Evolutionary conservation across 2,888 invertebrate genomes (phyloP).

Genomic region (Rhynchonema sp.): DNA sequence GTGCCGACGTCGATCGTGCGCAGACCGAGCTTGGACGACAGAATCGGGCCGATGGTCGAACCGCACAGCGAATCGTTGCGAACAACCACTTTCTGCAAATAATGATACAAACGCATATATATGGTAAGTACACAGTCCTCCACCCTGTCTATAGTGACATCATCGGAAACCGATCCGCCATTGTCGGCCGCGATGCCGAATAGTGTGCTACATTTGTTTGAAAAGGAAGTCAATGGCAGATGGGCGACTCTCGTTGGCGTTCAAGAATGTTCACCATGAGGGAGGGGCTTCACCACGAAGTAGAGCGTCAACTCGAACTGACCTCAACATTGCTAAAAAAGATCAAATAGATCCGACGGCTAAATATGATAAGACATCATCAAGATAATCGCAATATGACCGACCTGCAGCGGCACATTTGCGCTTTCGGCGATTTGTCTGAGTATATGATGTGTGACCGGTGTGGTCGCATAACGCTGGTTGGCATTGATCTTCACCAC

Average conservation of each 20-base stretch:
- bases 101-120: background rate
- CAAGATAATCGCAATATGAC: conserved; percentile 11
- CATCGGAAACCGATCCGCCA: background rate
- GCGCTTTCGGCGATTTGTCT: conserved; percentile 30
- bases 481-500: conserved; percentile 33
- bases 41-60: conserved; percentile 37
- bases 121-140: no score
- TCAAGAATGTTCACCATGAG: no score
- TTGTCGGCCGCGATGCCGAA: background rate
- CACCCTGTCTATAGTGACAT: no score
- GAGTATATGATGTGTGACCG: conserved; percentile 33
- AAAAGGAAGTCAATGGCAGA: no score
- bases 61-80: conserved; percentile 36
- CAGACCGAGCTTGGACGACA: conserved; percentile 34
- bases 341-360: no score
- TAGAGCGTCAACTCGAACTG: no score
- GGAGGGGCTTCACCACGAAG: no score
- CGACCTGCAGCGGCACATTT: conserved; percentile 33
- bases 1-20: conserved; percentile 36
- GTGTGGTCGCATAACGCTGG: conserved; percentile 36
- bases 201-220: no score
- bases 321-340: no score
- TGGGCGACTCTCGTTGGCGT: no score
- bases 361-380: background rate
- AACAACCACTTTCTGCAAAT: conserved; percentile 33